Conservation (phyloP, 2,888 invertebrate genomes). For the Apotomis turbidana region DNA sequence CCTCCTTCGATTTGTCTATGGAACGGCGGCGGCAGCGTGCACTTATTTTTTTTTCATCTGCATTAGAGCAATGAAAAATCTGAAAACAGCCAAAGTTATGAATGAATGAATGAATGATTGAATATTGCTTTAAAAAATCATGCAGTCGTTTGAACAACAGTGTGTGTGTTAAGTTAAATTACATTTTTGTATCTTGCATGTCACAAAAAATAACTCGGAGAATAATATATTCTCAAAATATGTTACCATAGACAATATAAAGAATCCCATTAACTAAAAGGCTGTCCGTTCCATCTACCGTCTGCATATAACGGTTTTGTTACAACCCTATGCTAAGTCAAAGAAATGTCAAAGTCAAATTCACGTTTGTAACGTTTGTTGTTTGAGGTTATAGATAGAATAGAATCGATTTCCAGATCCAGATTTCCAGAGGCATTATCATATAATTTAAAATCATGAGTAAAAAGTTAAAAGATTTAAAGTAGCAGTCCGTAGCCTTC, state of each 20-base stretch:
- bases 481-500: slow-evolving; percentile 87
- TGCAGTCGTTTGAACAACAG: too few species aligned
- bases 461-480: slow-evolving; percentile 68
- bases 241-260: slow-evolving; percentile 30
- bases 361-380: too few species aligned
- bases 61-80: slow-evolving; percentile 35
- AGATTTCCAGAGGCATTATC: not conserved
- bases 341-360: slow-evolving; percentile 30
- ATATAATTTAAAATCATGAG: slow-evolving; percentile 57
- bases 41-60: slow-evolving; percentile 57
- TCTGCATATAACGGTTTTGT: slow-evolving; percentile 1
- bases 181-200: too few species aligned
- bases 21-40: slow-evolving; percentile 71
- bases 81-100: slow-evolving; percentile 40
- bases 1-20: slow-evolving; percentile 73
- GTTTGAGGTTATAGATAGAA: slow-evolving; percentile 29
- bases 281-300: slow-evolving; percentile 1
- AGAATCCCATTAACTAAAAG: not conserved
- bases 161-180: too few species aligned
- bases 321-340: slow-evolving; percentile 10
- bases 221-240: not conserved
- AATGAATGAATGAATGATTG: not conserved
- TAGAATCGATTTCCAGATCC: not conserved
- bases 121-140: too few species aligned
- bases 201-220: too few species aligned